phyloP scores from a whole-genome alignment of 2,888 invertebrate genomes.

The Eristalis pertinax region DNA sequence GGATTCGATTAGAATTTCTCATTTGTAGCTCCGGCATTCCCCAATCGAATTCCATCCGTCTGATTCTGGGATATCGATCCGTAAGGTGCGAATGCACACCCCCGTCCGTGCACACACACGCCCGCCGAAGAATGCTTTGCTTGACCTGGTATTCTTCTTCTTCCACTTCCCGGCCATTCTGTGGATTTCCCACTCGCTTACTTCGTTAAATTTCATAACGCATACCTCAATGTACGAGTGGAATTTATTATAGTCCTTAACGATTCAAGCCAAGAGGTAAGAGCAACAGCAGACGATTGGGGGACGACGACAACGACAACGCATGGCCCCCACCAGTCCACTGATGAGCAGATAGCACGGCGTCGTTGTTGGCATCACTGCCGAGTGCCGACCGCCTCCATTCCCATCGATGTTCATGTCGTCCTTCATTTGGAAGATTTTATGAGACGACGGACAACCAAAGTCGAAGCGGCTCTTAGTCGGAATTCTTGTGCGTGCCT shows the following conservation, averaged over 20 bases:
- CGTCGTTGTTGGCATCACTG: slow-evolving; percentile 35
- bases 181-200: slow-evolving; percentile 52
- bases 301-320: slow-evolving; percentile 25
- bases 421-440: slow-evolving; percentile 55
- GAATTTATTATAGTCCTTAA: slow-evolving; percentile 66
- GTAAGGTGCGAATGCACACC: slow-evolving; percentile 11
- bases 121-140: background rate
- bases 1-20: slow-evolving; percentile 55
- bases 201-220: slow-evolving; percentile 66
- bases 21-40: slow-evolving; percentile 63
- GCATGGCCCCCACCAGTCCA: background rate
- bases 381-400: slow-evolving; percentile 26
- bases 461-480: slow-evolving; percentile 37
- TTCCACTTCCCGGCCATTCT: slow-evolving; percentile 37
- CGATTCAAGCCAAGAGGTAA: slow-evolving; percentile 38
- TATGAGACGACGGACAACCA: slow-evolving; percentile 51
- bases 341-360: slow-evolving; percentile 25
- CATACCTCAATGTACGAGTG: slow-evolving; percentile 59
- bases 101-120: background rate
- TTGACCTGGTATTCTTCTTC: slow-evolving; percentile 27
- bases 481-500: slow-evolving; percentile 52
- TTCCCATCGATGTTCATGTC: slow-evolving; percentile 50
- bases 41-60: slow-evolving; percentile 42
- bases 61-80: slow-evolving; percentile 45
- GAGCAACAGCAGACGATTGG: background rate